Evolutionary conservation across 2,113 vertebrate genomes (phyloP), one percentile per base, ranked within the genome.

Genomic region (Cygnus buccinator): DNA sequence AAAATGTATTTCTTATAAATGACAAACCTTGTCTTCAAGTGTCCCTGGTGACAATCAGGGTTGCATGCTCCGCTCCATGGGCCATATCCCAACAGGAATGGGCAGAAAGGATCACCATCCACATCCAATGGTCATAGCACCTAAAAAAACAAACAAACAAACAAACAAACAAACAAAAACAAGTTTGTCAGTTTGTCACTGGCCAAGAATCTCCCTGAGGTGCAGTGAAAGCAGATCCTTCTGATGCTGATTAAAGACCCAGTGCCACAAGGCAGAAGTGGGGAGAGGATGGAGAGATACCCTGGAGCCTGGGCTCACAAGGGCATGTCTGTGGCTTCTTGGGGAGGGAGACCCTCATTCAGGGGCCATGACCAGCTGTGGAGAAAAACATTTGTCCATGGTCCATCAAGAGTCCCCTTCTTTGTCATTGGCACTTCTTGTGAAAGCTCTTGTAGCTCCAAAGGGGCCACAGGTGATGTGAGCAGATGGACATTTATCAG

Each of bases 351-450:
- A 26, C 26, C 0, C 0, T 59, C 29, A 26, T 19, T 22, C 21
- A 35, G 44, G 13, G 78, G 39, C 37, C 0, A 0, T 28, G n/a
- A 41, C 9, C 28, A 31, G 23, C 12, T 6, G 3, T 11, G 54
- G 23, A 66, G 35, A 50, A 80, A 41, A 43, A 7, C 21, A 21
- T 6, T 13, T 9, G 13, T 7, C 55, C 26, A 10, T 22, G 22
- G 18, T 2, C 55, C 35, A 8, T 9, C 3, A 16, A 23, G 5
- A 11, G 55, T 15, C 17, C 9, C 20, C 18, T 70, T 65, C 31
- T 35, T 17, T 2, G 1, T 35, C 31, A 8, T 0, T 11, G 37
- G 15, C 19, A 18, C 14, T 59, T 31, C 43, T 15, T 59, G 33
- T 44, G 65, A 66, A 59, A 58, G 57, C 18, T 63, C 8, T 5